A percentile compares a stretch with the other conserved stretches of the same genome.
phyloP scores from a whole-genome alignment of 2,113 vertebrate genomes.

The Pithys albifrons region DNA sequence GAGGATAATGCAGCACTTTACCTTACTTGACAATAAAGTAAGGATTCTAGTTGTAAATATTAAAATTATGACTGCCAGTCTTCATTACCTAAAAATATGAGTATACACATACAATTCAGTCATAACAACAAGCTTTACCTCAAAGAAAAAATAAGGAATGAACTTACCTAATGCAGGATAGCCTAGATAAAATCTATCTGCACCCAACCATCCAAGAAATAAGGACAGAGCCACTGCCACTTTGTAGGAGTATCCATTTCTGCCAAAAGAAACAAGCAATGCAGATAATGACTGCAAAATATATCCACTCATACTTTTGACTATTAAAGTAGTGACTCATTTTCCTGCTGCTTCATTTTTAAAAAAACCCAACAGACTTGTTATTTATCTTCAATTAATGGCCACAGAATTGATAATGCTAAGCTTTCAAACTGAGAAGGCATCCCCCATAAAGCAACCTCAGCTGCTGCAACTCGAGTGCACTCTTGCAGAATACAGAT shows the following conservation, averaged over 20 bases:
- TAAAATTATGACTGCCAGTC: not conserved
- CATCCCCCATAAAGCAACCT: conserved; percentile 42
- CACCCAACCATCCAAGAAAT: conserved; percentile 97
- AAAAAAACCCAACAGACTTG: not conserved
- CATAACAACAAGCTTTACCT: not conserved
- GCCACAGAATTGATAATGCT: conserved; percentile 17
- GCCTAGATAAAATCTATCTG: conserved; percentile 96
- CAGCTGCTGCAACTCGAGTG: conserved; percentile 31
- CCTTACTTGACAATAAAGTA: not conserved
- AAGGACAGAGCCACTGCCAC: conserved; percentile 95
- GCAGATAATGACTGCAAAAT: conserved; percentile 28
- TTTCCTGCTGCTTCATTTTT: conserved; percentile 1
- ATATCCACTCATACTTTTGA: conserved; percentile 7
- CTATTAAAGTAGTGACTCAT: conserved; percentile 46
- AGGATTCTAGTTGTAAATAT: not conserved
- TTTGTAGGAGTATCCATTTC: conserved; percentile 95
- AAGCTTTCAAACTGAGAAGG: conserved; percentile 22
- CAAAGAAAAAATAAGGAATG: not conserved
- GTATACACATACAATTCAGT: not conserved
- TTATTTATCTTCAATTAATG: conserved; percentile 38
- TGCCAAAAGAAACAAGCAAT: conserved; percentile 66
- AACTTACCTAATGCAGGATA: conserved; percentile 94
- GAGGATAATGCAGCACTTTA: not conserved
- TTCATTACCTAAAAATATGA: not conserved
- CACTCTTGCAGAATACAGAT: conserved; percentile 38